These are phyloP conservation scores for Pandion haliaetus DNA, from an alignment of 2,113 vertebrate genomes.

Conservation along the genomic window DNA sequence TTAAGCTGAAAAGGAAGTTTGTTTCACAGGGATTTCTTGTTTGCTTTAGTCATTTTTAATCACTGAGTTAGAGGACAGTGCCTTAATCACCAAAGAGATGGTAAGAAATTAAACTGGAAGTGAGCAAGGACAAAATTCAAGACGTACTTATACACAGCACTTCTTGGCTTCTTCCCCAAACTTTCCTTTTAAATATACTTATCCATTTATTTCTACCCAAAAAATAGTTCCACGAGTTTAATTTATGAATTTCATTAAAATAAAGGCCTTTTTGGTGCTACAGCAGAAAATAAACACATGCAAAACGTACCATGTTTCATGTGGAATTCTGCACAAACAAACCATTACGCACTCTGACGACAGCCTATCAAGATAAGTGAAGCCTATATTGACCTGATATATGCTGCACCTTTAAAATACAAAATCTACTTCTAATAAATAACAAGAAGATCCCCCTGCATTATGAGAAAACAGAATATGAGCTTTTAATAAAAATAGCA, in stretches of 20 bases:
- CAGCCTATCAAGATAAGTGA: not conserved
- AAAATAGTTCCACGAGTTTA: not conserved
- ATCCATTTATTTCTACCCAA: not conserved
- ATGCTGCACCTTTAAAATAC: not conserved
- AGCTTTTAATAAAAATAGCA: not conserved
- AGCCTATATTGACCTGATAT: not conserved
- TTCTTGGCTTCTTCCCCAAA: not conserved
- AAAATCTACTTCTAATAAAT: not conserved
- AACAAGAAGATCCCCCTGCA: not conserved
- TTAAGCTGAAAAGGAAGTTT: not conserved
- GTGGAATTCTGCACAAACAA: not conserved
- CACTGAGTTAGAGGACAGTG: not conserved
- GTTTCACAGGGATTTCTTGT: not conserved
- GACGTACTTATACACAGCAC: not conserved
- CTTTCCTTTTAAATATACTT: not conserved
- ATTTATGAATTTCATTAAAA: not conserved
- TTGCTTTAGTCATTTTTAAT: not conserved
- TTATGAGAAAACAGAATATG: not conserved
- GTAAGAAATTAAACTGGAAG: not conserved
- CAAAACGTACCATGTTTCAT: not conserved
- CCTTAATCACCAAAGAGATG: not conserved
- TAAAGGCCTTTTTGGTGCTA: not conserved
- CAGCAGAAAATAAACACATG: not conserved
- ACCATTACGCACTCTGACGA: not conserved
- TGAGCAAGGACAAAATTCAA: not conserved